Percentiles rank a stretch among this genome's conserved stretches.
phyloP scores from a whole-genome alignment of 2,113 vertebrate species.

The Hypocryptadius cinnamomeus region DNA sequence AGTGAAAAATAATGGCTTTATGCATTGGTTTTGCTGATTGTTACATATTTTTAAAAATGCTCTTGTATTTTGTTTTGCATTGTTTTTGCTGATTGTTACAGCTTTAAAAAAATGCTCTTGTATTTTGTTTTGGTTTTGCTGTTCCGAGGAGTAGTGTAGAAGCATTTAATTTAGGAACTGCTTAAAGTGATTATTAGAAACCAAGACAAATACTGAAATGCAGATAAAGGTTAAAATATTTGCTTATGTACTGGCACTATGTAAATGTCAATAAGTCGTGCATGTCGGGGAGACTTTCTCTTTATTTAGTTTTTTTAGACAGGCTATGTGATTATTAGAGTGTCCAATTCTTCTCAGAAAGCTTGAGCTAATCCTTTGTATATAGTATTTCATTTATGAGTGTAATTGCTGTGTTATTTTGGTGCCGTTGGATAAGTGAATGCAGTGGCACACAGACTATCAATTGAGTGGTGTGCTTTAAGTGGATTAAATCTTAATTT shows the following conservation, averaged over 20 bases:
- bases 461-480: not conserved
- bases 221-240: not conserved
- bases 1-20: constrained; percentile 56
- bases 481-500: constrained; percentile 1
- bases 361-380: not conserved
- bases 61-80: not conserved
- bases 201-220: not conserved
- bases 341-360: not conserved
- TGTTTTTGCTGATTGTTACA: constrained; percentile 19
- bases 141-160: not conserved
- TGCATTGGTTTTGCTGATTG: constrained; percentile 27
- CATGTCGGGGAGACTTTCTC: not conserved
- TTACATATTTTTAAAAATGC: not conserved
- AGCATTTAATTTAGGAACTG: not conserved
- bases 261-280: not conserved
- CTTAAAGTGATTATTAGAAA: not conserved
- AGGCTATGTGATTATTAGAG: not conserved
- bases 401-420: not conserved
- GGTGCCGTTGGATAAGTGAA: not conserved
- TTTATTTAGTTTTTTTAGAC: not conserved
- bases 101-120: not conserved
- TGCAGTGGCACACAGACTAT: not conserved
- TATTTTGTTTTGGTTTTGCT: not conserved
- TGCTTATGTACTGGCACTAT: not conserved
- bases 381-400: not conserved